A percentile compares a stretch with the other conserved stretches of the same genome.
Conservation (phyloP, 2,797 vertebrate genomes). For the Nannoperca australis region DNA sequence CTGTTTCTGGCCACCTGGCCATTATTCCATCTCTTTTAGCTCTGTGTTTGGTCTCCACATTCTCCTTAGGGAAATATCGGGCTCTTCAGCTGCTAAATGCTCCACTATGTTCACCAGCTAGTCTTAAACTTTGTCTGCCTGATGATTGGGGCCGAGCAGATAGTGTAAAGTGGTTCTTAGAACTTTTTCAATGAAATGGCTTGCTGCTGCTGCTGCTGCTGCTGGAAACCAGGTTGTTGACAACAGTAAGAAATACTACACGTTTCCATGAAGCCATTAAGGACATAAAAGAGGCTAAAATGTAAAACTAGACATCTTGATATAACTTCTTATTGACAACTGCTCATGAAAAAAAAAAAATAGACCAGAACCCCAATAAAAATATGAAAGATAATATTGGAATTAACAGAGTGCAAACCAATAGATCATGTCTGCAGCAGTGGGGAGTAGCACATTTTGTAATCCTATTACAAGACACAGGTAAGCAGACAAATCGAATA, state of each 20-base stretch:
- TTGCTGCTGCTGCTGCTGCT: not conserved
- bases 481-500: constrained; percentile 63
- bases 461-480: constrained; percentile 61
- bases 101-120: not conserved
- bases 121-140: not conserved
- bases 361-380: not conserved
- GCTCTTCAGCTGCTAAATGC: not conserved
- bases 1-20: not conserved
- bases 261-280: not conserved
- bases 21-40: not conserved
- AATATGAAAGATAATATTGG: constrained; percentile 26
- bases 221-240: not conserved
- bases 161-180: not conserved
- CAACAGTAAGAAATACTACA: too few species aligned
- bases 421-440: constrained; percentile 27
- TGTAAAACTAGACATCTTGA: not conserved
- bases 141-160: not conserved
- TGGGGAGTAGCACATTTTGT: constrained; percentile 30
- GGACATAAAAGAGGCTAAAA: not conserved
- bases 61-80: not conserved
- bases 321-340: not conserved
- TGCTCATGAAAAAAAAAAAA: constrained; percentile 12
- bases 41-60: not conserved
- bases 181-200: not conserved
- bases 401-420: constrained; percentile 41